phyloP scores from a whole-genome alignment of 2,797 vertebrate species.

The Buphagus erythrorhynchus region DNA sequence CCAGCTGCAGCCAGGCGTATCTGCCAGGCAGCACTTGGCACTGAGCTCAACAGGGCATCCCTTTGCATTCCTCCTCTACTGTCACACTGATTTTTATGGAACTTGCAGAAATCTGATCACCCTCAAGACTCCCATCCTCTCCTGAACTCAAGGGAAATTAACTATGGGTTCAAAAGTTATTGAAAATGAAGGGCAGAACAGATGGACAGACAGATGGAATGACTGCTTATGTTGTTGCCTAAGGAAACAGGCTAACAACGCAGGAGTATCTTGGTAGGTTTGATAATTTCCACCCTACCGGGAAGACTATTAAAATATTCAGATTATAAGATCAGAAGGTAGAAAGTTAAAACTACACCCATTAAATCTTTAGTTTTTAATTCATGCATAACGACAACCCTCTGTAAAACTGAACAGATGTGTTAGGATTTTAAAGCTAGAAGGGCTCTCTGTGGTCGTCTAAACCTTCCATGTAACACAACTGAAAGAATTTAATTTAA shows the following conservation, averaged over 20 bases:
- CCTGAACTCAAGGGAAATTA: conserved; percentile 1
- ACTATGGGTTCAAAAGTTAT: conserved; percentile 44
- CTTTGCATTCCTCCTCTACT: neutral
- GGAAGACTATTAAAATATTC: neutral
- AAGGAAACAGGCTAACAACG: conserved; percentile 36
- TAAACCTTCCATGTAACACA: neutral
- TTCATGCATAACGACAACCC: neutral
- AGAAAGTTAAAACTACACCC: neutral
- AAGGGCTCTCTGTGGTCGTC: neutral
- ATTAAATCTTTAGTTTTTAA: neutral
- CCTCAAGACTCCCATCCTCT: conserved; percentile 15
- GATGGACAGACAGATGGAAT: conserved; percentile 63
- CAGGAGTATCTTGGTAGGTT: conserved; percentile 4
- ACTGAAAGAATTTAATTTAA: neutral
- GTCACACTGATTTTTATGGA: neutral
- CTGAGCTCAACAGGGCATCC: neutral
- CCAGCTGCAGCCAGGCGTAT: neutral
- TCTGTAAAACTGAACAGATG: neutral
- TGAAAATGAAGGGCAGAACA: conserved; percentile 57
- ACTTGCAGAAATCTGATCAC: neutral
- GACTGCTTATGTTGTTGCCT: conserved; percentile 38
- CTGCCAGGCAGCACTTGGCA: neutral
- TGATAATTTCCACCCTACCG: neutral
- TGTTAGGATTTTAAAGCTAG: neutral
- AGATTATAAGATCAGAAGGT: neutral